Conservation (phyloP, 2,113 vertebrate genomes). For the Antechinus stuartii region DNA sequence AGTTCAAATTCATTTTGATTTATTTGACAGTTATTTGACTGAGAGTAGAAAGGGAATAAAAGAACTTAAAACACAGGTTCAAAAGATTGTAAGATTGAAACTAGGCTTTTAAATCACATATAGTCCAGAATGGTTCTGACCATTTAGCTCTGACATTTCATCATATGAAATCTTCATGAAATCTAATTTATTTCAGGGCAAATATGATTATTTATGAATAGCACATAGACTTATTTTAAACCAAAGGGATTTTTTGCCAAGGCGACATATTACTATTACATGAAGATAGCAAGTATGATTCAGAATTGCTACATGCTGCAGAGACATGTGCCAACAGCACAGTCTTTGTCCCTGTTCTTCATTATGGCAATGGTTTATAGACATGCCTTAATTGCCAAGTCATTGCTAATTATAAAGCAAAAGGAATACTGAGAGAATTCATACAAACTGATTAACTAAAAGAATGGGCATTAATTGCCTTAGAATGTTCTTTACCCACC, state of each 20-base stretch:
- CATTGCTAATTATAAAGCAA: constrained; percentile 73
- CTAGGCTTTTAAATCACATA: constrained; percentile 6
- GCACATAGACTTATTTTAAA: constrained; percentile 50
- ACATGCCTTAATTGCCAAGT: constrained; percentile 71
- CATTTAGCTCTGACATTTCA: constrained; percentile 6
- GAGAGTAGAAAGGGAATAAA: neutral
- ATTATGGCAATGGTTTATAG: constrained; percentile 45
- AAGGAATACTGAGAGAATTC: constrained; percentile 60
- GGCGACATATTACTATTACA: neutral
- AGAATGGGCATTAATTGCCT: constrained; percentile 67
- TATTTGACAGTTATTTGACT: neutral
- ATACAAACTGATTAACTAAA: constrained; percentile 66
- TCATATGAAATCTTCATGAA: neutral
- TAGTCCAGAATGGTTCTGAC: neutral
- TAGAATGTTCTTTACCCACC: constrained; percentile 2
- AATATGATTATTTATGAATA: constrained; percentile 21
- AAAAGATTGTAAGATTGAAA: neutral
- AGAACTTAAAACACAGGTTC: neutral
- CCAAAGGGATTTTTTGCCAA: constrained; percentile 25
- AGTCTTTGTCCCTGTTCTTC: constrained; percentile 57
- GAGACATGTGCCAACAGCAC: constrained; percentile 26
- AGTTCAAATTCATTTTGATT: neutral
- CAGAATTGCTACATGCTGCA: constrained; percentile 40
- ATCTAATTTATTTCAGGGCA: constrained; percentile 47
- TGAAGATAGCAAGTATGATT: constrained; percentile 51